A percentile compares a stretch with the other conserved stretches of the same genome.
These are phyloP conservation scores for Pseudomyrmex flavicornis DNA, from an alignment of 1,140 invertebrate genomes.

Conservation along the genomic window DNA sequence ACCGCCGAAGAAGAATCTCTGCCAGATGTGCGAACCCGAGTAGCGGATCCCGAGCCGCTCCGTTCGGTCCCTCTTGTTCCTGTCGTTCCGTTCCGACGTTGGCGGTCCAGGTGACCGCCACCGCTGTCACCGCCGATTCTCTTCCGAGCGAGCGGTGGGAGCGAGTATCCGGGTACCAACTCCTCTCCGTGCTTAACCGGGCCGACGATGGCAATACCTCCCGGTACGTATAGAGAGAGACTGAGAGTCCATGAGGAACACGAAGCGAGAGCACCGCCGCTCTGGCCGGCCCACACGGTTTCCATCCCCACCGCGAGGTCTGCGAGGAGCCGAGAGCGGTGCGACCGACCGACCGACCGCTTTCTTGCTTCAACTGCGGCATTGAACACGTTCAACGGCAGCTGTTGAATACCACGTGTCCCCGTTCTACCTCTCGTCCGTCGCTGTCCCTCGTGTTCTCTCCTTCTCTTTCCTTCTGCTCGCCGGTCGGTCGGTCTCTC, in stretches of 20 bases:
- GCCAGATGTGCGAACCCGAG: constrained; percentile 1
- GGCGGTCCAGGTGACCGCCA: constrained; percentile 53
- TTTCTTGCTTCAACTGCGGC: constrained; percentile 82
- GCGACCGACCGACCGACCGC: constrained; percentile 72
- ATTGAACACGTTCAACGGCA: constrained; percentile 85
- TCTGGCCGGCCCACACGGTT: constrained; percentile 74
- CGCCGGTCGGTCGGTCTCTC: not conserved
- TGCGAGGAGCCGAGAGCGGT: constrained; percentile 51
- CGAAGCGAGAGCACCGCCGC: constrained; percentile 67
- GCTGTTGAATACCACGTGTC: constrained; percentile 82
- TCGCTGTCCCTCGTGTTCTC: constrained; percentile 10
- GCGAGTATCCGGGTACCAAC: constrained; percentile 27
- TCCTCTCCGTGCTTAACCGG: constrained; percentile 49
- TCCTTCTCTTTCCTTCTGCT: constrained; percentile 19
- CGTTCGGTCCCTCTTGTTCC: constrained; percentile 2
- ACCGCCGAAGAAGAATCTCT: constrained; percentile 10
- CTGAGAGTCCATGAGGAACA: constrained; percentile 76
- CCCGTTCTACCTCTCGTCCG: constrained; percentile 43
- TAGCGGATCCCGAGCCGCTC: not conserved
- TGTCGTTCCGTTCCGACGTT: constrained; percentile 9
- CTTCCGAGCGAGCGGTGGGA: constrained; percentile 23
- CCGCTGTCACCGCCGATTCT: constrained; percentile 17
- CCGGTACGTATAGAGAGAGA: constrained; percentile 72
- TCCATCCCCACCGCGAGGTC: constrained; percentile 70
- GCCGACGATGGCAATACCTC: constrained; percentile 65